phyloP scores from a whole-genome alignment of 2,888 invertebrate genomes.

The Mechanitis messenoides region DNA sequence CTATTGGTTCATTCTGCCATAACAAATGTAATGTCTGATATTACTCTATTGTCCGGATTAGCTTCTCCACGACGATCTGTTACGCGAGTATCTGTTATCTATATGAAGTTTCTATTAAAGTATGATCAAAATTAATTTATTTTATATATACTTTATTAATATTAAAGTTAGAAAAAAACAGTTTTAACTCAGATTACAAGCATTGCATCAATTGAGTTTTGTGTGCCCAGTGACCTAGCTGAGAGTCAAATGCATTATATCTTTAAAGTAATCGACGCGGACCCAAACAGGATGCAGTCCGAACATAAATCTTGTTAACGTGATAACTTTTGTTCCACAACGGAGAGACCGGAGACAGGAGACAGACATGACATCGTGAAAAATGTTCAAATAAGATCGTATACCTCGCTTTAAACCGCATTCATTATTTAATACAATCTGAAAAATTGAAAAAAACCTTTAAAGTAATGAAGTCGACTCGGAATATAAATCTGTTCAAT shows the following conservation, averaged over 20 bases:
- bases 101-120: slow-evolving; percentile 20
- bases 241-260: slow-evolving; percentile 27
- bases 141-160: too few relatives aligned
- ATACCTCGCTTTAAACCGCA: slow-evolving; percentile 29
- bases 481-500: slow-evolving; percentile 47
- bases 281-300: slow-evolving; percentile 36
- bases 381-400: slow-evolving; percentile 39
- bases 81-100: slow-evolving; percentile 23
- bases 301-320: slow-evolving; percentile 44
- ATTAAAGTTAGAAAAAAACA: too few relatives aligned
- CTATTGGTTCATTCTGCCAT: slow-evolving; percentile 67
- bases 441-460: slow-evolving; percentile 39
- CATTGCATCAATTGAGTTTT: not conserved
- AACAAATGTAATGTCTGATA: slow-evolving; percentile 65
- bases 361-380: slow-evolving; percentile 49
- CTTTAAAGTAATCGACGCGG: slow-evolving; percentile 30
- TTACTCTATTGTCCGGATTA: slow-evolving; percentile 60
- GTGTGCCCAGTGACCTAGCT: slow-evolving; percentile 4
- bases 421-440: slow-evolving; percentile 30
- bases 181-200: too few relatives aligned
- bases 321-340: slow-evolving; percentile 48
- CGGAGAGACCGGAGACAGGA: slow-evolving; percentile 42
- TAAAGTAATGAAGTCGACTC: slow-evolving; percentile 41
- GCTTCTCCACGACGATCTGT: slow-evolving; percentile 47
- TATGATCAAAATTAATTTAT: not conserved